These are phyloP conservation scores for Caenorhabditis zanzibari DNA, from an alignment of 2,888 invertebrate species.

Conservation along the genomic window DNA sequence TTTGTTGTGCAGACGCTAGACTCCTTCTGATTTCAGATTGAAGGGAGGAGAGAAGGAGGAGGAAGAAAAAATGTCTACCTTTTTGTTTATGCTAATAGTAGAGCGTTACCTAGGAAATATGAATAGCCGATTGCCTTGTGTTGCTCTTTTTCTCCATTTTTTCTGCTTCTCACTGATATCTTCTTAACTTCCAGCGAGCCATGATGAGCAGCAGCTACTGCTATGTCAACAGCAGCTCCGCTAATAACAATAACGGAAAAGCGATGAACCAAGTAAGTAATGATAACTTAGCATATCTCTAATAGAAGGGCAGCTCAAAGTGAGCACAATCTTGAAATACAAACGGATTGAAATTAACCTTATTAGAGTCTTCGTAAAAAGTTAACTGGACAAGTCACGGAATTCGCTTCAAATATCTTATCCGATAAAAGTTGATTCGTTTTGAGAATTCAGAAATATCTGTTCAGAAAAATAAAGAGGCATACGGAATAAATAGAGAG, in stretches of 20 bases:
- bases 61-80: conserved; percentile 15
- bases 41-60: conserved; percentile 26
- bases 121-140: background rate
- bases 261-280: conserved; percentile 18
- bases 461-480: too few relatives aligned
- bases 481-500: too few relatives aligned
- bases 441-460: too few relatives aligned
- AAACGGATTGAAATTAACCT: too few relatives aligned
- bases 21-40: background rate
- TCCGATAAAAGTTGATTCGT: too few relatives aligned
- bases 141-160: background rate
- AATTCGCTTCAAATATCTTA: too few relatives aligned
- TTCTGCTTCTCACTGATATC: background rate
- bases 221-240: background rate
- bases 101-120: background rate
- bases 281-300: too few relatives aligned
- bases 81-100: background rate
- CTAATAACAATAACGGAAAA: conserved; percentile 20
- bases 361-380: too few relatives aligned
- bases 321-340: too few relatives aligned
- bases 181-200: background rate
- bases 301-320: too few relatives aligned
- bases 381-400: too few relatives aligned
- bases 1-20: conserved; percentile 4
- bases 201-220: conserved; percentile 6